Base-by-base conservation (phyloP, 2,113 vertebrate species). In the Alligator sinensis region DNA sequence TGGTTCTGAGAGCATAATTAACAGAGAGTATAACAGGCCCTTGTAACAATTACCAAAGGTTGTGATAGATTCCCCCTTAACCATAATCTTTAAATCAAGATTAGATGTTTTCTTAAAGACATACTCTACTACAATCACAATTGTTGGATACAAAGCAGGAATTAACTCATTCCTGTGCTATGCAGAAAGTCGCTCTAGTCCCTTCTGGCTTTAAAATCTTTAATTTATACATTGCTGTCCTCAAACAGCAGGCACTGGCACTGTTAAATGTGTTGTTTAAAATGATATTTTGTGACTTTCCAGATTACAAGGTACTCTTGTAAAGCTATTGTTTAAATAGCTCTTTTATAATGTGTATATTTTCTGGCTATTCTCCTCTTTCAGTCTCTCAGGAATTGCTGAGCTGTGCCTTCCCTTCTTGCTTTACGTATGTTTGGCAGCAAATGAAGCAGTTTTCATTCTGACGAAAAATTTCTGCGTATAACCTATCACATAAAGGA, bases 391-490 rank as follows among this genome's bases (percentile, higher is more conserved):
- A 95, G 92, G 93, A 98, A 94, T 95, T 94, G 92, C 54, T 59
- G 78, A 97, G 92, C 85, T 86, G 96, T 95, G 93, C 86, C 79
- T 24, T 94, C 63, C 82, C 89, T 96, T 95, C 90, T 96, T 94
- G 66, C 64, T 96, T 96, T 93, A 94, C 94, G 85, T 97, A 95
- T 92, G 91, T 84, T 94, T 97, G 96, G 96, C 95, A 97, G 85
- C 76, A 95, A 97, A 97, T 59, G 92, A 95, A 93, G 88, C 85
- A 92, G 66, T 96, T 97, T 96, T 97, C 92, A 95, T 59, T 22
- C 79, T 70, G 84, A 92, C 91, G 72, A 93, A 96, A 96, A 95
- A 90, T 89, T 30, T 87, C 86, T 94, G 90, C 68, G 22, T 89
- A 58, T 96, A 97, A 95, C 92, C 94, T 96, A 84, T 97, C 88